Conservation (phyloP, 2,797 vertebrate species). For the Myotis daubentonii region DNA sequence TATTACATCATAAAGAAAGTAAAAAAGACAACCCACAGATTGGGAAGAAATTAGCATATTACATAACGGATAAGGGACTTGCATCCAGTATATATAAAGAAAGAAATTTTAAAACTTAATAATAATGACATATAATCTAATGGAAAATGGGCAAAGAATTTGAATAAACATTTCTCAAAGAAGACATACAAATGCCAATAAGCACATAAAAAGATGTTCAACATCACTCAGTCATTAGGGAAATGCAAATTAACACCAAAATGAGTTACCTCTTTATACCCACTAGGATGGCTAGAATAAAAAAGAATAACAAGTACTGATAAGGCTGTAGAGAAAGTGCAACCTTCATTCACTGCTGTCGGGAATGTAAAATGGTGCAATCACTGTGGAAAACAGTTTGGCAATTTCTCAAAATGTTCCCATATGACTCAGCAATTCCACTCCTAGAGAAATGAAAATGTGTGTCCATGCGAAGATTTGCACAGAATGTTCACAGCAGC, state of each 20-base stretch:
- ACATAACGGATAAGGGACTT: background rate
- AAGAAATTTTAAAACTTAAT: background rate
- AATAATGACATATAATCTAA: background rate
- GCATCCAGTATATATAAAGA: background rate
- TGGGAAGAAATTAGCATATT: background rate
- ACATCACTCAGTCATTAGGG: background rate
- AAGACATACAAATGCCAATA: background rate
- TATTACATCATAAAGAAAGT: background rate
- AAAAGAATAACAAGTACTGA: background rate
- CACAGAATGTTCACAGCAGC: background rate
- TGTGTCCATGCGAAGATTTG: background rate
- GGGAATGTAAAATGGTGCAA: background rate
- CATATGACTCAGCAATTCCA: background rate
- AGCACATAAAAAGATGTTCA: background rate
- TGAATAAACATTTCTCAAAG: background rate
- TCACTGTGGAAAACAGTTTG: background rate
- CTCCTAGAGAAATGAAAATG: constrained; percentile 15
- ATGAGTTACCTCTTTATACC: background rate
- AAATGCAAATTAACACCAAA: constrained; percentile 10
- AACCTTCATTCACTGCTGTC: background rate
- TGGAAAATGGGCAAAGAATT: background rate
- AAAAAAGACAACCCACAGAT: background rate
- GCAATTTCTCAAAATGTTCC: constrained; percentile 32
- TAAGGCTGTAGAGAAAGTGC: background rate
- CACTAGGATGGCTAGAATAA: background rate